These are phyloP conservation scores for Poeciliopsis gracilis DNA, from an alignment of 2,797 vertebrate species.

Conservation along the genomic window DNA sequence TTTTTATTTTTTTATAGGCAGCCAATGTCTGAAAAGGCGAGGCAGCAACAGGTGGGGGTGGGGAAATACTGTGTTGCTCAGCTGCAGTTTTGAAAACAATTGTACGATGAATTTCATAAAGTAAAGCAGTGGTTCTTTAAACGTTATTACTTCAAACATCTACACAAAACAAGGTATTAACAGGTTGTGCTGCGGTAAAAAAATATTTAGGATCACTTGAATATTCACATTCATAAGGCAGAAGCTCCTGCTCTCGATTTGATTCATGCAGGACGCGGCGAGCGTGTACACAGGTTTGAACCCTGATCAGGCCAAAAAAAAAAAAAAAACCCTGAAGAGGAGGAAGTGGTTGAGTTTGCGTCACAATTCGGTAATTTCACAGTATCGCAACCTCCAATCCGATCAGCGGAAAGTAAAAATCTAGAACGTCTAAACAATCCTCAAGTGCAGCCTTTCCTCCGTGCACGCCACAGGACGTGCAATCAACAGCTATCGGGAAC, in stretches of 20 bases:
- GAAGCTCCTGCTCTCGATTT: slow-evolving; percentile 1
- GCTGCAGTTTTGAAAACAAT: background rate
- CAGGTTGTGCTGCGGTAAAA: background rate
- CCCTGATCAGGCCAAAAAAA: background rate
- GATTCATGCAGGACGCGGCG: background rate
- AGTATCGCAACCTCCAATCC: slow-evolving; percentile 46
- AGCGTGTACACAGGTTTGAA: slow-evolving; percentile 22
- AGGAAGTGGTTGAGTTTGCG: background rate
- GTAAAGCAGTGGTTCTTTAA: background rate
- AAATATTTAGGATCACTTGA: background rate
- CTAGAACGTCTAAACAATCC: background rate
- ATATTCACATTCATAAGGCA: slow-evolving; percentile 5
- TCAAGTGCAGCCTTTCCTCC: background rate
- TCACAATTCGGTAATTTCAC: slow-evolving; percentile 51
- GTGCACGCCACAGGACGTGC: background rate
- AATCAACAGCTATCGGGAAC: background rate
- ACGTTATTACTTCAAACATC: background rate
- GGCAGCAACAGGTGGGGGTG: background rate
- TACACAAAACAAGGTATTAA: background rate
- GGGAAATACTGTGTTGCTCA: background rate
- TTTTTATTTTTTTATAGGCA: background rate
- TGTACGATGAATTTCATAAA: background rate
- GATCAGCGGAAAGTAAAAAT: background rate
- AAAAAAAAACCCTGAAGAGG: background rate
- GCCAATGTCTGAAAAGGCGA: background rate